These are phyloP conservation scores for Etheostoma perlongum DNA, from an alignment of 2,797 vertebrate genomes.

Conservation along the genomic window DNA sequence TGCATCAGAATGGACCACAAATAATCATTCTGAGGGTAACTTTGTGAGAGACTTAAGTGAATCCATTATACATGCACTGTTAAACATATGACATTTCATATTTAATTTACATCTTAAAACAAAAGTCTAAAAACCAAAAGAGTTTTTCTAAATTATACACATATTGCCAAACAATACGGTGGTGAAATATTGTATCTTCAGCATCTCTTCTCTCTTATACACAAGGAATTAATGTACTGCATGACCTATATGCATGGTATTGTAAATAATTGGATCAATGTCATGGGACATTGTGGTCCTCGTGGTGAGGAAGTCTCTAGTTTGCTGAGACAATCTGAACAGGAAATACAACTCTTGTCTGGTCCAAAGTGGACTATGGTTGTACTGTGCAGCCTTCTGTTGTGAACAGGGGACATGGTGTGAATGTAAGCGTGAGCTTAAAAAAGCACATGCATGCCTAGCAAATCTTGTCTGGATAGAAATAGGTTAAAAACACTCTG, in stretches of 20 bases:
- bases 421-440: background rate
- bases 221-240: slow-evolving; percentile 1
- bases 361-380: background rate
- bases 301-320: background rate
- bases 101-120: slow-evolving; percentile 27
- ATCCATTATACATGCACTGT: slow-evolving; percentile 48
- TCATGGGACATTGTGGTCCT: slow-evolving; percentile 12
- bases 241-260: background rate
- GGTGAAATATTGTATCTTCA: background rate
- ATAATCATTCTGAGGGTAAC: background rate
- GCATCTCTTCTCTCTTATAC: background rate
- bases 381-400: background rate
- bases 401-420: background rate
- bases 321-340: background rate
- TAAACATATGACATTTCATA: slow-evolving; percentile 39
- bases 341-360: background rate
- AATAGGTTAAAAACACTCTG: slow-evolving; percentile 18
- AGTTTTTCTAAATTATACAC: background rate
- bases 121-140: background rate
- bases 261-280: background rate
- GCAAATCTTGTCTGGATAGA: slow-evolving; percentile 15
- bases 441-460: slow-evolving; percentile 13
- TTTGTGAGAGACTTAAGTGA: slow-evolving; percentile 16
- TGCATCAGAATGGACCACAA: slow-evolving; percentile 1
- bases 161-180: background rate